Base-by-base conservation (phyloP, 92 coral and sea anemone species). In the Epizoanthus illoricatus region DNA sequence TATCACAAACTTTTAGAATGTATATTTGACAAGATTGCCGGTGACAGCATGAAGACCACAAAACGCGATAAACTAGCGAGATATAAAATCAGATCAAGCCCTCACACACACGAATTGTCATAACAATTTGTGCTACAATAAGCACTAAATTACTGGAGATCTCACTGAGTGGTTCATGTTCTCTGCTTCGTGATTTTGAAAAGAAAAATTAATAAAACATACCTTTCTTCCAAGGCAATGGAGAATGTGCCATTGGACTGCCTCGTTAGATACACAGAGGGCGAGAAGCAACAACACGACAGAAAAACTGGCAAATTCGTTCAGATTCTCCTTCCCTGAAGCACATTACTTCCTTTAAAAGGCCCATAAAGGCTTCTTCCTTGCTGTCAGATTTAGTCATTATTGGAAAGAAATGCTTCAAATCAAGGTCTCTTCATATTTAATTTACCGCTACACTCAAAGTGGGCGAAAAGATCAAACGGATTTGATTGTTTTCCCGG, bases 221-320 rank as follows among this genome's bases (percentile, higher is more conserved):
- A 65, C 70, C 70, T 65, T 65, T 65, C 40, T 18, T 33, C 70
- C 70, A 65, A 64, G 69, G 67, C 36, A 13, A 7, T 28, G 42
- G 43, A 65, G 70, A 65, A 65, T 65, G 42, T 18, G 70, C 70
- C 70, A 65, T 28, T 65, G 33, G 70, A 39, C 17, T 13, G 70
- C 16, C 39, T 24, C 70, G 8, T 18, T 40, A 19, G 21, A 65
- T 17, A 19, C 70, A 24, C 70, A 7, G 40, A 28, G 69, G 36
- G 5, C 52, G 7, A 45, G 9, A 1, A 6, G 52, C 10, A 28
- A 24, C 65, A 61, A 64, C 10, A 64, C 69, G 28, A 64, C 69
- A 64, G 69, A 16, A 16, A 65, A 65, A 65, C 40, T 23, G 70
- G 16, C 28, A 4, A 64, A 24, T 65, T 65, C n/a, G 70, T 19